phyloP scores from a whole-genome alignment of 1,140 invertebrate species.

The Euura saliciscinereae region DNA sequence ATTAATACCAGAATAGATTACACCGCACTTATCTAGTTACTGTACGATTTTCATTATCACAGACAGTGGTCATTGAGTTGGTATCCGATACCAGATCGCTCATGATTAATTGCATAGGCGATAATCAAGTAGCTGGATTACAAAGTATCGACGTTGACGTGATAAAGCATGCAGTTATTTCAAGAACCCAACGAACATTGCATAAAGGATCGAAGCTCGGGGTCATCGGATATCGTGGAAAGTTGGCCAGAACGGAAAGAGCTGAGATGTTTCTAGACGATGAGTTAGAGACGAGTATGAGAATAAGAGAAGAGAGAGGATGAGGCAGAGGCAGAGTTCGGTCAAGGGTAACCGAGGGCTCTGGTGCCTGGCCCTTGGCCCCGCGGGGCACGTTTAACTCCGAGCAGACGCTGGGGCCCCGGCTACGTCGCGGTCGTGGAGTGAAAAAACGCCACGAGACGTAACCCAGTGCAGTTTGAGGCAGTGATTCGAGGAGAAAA shows the following conservation, averaged over 20 bases:
- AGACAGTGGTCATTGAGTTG: too few species aligned
- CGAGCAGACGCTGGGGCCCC: background rate
- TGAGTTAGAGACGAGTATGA: too few species aligned
- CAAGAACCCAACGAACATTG: too few species aligned
- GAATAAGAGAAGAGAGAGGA: background rate
- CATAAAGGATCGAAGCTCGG: too few species aligned
- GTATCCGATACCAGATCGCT: background rate
- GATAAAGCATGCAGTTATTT: background rate
- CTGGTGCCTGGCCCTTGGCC: constrained; percentile 10
- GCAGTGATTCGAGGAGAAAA: background rate
- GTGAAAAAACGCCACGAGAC: background rate
- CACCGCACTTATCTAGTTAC: constrained; percentile 3
- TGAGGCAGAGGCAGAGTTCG: constrained; percentile 18
- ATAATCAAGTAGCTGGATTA: background rate
- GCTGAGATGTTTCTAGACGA: too few species aligned
- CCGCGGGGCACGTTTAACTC: background rate
- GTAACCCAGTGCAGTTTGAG: background rate
- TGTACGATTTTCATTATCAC: background rate
- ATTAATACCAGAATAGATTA: background rate
- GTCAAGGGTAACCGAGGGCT: constrained; percentile 34
- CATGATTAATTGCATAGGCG: background rate
- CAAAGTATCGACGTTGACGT: background rate
- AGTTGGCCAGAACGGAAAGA: too few species aligned
- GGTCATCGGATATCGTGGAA: too few species aligned
- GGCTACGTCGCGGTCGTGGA: background rate